Conservation (phyloP, 2,888 invertebrate genomes). For the Netelia fuscicornis region DNA sequence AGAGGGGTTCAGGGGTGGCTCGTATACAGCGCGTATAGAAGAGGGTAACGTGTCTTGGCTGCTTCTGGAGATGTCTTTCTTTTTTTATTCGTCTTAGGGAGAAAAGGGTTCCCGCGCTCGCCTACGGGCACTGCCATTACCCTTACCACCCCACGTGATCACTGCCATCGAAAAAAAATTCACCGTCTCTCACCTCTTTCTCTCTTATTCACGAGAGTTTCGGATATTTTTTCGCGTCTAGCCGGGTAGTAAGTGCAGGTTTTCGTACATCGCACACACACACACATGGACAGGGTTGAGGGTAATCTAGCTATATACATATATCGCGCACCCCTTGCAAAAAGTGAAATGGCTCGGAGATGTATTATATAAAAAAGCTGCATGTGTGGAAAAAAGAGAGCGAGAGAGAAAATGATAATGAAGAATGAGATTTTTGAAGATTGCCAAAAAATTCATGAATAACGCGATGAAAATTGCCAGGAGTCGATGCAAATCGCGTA, state of each 20-base stretch:
- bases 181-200: constrained; percentile 53
- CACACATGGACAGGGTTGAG: not conserved
- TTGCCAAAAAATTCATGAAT: constrained; percentile 59
- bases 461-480: constrained; percentile 80
- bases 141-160: constrained; percentile 78
- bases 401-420: not conserved
- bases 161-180: constrained; percentile 82
- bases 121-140: constrained; percentile 82
- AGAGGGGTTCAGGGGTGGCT: constrained; percentile 18
- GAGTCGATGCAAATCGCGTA: constrained; percentile 79
- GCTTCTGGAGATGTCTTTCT: constrained; percentile 57
- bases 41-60: constrained; percentile 25
- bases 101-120: constrained; percentile 65
- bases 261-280: constrained; percentile 46
- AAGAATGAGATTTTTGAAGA: constrained; percentile 50
- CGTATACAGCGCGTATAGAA: not conserved
- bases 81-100: constrained; percentile 15
- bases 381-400: constrained; percentile 17
- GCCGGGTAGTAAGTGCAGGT: constrained; percentile 84
- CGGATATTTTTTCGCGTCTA: constrained; percentile 84
- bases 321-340: constrained; percentile 32
- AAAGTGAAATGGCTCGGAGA: constrained; percentile 18
- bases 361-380: constrained; percentile 56
- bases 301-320: not conserved
- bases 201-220: constrained; percentile 78